Conservation (phyloP, 2,113 vertebrate species). For the Oncorhynchus tshawytscha region DNA sequence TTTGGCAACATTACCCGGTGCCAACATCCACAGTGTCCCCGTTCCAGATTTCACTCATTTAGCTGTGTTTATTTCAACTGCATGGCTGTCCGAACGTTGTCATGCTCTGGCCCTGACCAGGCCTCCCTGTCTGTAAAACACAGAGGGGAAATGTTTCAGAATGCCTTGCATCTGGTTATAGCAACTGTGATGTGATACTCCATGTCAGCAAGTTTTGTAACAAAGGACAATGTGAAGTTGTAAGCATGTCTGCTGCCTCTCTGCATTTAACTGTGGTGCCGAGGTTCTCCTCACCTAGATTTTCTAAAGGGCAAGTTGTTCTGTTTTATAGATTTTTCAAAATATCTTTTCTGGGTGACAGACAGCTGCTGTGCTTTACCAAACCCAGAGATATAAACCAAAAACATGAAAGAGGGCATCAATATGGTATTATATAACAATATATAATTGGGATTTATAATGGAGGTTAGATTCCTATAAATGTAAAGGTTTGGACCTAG, state of each 20-base stretch:
- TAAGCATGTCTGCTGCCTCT: background rate
- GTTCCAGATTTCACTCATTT: slow-evolving; percentile 73
- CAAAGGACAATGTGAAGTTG: background rate
- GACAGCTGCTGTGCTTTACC: too few species aligned
- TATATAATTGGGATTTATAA: too few species aligned
- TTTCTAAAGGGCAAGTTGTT: too few species aligned
- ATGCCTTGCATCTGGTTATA: background rate
- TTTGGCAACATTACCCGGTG: slow-evolving; percentile 20
- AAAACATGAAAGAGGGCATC: too few species aligned
- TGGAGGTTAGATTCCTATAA: too few species aligned
- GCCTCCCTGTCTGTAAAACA: background rate
- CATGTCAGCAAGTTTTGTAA: slow-evolving; percentile 2
- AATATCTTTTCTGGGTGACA: too few species aligned
- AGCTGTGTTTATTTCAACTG: slow-evolving; percentile 70
- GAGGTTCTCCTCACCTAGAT: too few species aligned
- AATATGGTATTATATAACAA: too few species aligned
- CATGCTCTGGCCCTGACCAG: background rate
- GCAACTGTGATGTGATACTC: background rate
- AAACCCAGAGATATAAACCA: too few species aligned
- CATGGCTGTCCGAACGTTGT: slow-evolving; percentile 65
- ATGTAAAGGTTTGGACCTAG: too few species aligned
- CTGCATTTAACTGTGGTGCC: too few species aligned
- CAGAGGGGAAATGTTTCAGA: background rate
- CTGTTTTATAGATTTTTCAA: too few species aligned
- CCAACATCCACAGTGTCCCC: slow-evolving; percentile 66